A percentile compares a stretch with the other conserved stretches of the same genome.
These are phyloP conservation scores for Sisyra nigra DNA, from an alignment of 2,888 invertebrate genomes.

Conservation along the genomic window DNA sequence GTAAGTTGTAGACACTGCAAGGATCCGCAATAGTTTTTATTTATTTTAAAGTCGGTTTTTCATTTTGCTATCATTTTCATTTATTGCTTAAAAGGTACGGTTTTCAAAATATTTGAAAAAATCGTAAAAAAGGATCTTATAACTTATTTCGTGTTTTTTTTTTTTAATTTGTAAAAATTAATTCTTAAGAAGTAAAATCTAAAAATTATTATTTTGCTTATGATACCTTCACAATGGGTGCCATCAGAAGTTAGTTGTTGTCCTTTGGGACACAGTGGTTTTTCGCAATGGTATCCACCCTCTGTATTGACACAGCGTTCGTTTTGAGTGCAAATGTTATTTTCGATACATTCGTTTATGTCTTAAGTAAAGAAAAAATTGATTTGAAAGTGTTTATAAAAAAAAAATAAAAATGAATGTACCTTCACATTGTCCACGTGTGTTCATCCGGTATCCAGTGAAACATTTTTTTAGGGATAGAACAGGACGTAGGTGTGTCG, in stretches of 20 bases:
- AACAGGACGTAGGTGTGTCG: slow-evolving; percentile 17
- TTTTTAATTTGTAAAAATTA: too few relatives aligned
- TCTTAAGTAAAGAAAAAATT: slow-evolving; percentile 30
- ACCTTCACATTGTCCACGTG: slow-evolving; percentile 43
- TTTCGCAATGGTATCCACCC: slow-evolving; percentile 77
- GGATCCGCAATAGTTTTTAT: too few relatives aligned
- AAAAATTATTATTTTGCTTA: too few relatives aligned
- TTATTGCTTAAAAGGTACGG: too few relatives aligned
- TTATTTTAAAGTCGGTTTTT: too few relatives aligned
- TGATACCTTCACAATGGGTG: slow-evolving; percentile 4
- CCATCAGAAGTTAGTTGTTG: slow-evolving; percentile 22
- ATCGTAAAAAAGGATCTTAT: too few relatives aligned
- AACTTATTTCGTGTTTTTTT: too few relatives aligned
- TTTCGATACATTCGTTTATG: slow-evolving; percentile 51
- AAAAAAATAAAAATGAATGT: slow-evolving; percentile 4
- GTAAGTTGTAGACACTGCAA: too few relatives aligned
- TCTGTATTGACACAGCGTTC: slow-evolving; percentile 80
- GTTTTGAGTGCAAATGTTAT: slow-evolving; percentile 37
- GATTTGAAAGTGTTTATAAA: neutral
- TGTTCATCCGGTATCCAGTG: slow-evolving; percentile 38
- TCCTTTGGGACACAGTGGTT: slow-evolving; percentile 57
- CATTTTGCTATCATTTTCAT: too few relatives aligned
- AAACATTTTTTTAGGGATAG: slow-evolving; percentile 31
- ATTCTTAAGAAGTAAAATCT: too few relatives aligned
- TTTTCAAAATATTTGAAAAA: too few relatives aligned